phyloP scores from a whole-genome alignment of 2,113 vertebrate genomes.

The Macaca fascicularis region DNA sequence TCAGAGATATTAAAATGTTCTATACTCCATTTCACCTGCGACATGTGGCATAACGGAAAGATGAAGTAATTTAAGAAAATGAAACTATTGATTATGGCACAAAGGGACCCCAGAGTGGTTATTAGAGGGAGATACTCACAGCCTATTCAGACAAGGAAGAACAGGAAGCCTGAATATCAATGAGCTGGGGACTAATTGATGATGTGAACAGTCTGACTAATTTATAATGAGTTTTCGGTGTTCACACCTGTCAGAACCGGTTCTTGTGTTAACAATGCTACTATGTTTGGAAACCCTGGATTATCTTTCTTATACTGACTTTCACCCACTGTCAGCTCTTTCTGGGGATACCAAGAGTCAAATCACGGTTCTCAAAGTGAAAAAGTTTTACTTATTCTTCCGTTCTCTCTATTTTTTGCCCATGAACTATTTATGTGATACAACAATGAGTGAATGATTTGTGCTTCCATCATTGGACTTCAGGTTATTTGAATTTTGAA shows the following conservation, averaged over 20 bases:
- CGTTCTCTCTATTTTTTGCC: neutral
- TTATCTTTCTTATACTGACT: neutral
- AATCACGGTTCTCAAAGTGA: neutral
- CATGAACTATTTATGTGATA: neutral
- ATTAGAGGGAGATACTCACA: neutral
- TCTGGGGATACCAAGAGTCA: neutral
- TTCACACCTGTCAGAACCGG: rapidly evolving
- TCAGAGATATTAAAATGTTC: neutral
- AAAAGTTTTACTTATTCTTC: too few relatives aligned
- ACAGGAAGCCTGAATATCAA: too few relatives aligned
- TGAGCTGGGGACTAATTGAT: neutral
- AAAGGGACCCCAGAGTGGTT: neutral
- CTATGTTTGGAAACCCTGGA: neutral
- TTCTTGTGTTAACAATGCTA: neutral
- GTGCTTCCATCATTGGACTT: neutral
- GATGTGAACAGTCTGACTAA: neutral
- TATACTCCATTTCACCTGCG: neutral
- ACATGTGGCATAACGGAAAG: neutral
- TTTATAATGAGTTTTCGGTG: neutral
- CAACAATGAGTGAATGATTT: neutral
- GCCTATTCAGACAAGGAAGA: neutral
- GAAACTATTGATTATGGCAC: neutral
- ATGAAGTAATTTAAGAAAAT: neutral
- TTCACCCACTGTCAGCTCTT: neutral
- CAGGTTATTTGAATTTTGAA: neutral